phyloP scores from a whole-genome alignment of 2,888 invertebrate genomes.

The Heliconius sara region DNA sequence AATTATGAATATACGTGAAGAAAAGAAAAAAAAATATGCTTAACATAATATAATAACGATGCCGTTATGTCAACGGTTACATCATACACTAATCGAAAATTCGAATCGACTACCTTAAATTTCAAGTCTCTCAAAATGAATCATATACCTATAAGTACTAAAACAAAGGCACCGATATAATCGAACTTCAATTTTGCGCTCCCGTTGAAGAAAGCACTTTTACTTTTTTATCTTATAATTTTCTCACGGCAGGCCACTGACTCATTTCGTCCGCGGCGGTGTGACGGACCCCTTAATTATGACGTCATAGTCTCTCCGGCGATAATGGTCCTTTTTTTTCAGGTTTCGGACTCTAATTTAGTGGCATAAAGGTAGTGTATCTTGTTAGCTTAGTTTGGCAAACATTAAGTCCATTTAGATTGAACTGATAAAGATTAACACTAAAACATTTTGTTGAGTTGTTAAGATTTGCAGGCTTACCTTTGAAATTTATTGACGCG shows the following conservation, averaged over 20 bases:
- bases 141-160: constrained; percentile 60
- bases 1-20: constrained; percentile 18
- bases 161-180: constrained; percentile 69
- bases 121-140: constrained; percentile 75
- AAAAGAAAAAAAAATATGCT: constrained; percentile 14
- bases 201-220: constrained; percentile 80
- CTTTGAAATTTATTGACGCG: constrained; percentile 33
- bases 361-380: constrained; percentile 66
- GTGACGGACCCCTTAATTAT: constrained; percentile 73
- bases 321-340: constrained; percentile 62
- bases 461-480: constrained; percentile 37
- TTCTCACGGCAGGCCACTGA: constrained; percentile 71
- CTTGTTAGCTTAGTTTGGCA: constrained; percentile 57
- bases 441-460: constrained; percentile 48
- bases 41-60: constrained; percentile 35
- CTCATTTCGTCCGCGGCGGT: constrained; percentile 64
- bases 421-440: constrained; percentile 47
- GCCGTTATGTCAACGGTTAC: constrained; percentile 60
- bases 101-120: constrained; percentile 72
- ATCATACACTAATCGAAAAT: constrained; percentile 78
- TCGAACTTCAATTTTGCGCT: constrained; percentile 72
- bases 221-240: constrained; percentile 76
- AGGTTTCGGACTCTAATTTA: constrained; percentile 67
- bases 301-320: constrained; percentile 68
- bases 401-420: constrained; percentile 51